phyloP scores from a whole-genome alignment of 2,113 vertebrate genomes.

The Spheniscus mendiculus region DNA sequence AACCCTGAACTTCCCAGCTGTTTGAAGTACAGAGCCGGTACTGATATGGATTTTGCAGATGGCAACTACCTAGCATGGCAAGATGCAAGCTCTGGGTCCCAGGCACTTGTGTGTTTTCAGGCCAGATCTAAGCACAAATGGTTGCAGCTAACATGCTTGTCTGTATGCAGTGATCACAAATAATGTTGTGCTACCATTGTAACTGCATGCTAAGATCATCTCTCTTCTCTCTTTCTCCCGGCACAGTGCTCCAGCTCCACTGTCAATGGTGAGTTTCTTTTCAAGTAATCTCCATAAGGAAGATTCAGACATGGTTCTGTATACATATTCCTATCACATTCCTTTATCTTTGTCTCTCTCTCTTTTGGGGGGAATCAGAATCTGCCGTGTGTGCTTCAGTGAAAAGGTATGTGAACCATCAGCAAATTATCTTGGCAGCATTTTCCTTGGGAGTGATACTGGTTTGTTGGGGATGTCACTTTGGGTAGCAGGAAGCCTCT shows the following conservation, averaged over 20 bases:
- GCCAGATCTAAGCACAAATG: not conserved
- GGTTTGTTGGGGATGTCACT: not conserved
- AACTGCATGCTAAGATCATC: not conserved
- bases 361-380: not conserved
- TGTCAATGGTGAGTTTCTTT: constrained; percentile 22
- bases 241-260: constrained; percentile 1
- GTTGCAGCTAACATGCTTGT: not conserved
- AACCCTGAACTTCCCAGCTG: not conserved
- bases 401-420: not conserved
- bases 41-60: not conserved
- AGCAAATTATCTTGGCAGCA: not conserved
- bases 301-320: not conserved
- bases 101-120: not conserved
- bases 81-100: not conserved
- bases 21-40: not conserved
- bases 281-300: not conserved
- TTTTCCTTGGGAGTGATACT: not conserved
- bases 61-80: not conserved
- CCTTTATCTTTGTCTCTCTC: not conserved
- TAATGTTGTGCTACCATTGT: accelerated
- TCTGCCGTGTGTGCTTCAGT: not conserved
- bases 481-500: not conserved
- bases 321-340: not conserved
- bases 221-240: not conserved
- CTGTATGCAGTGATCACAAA: not conserved